Conservation (phyloP, 2,113 vertebrate species). For the Gadus macrocephalus region DNA sequence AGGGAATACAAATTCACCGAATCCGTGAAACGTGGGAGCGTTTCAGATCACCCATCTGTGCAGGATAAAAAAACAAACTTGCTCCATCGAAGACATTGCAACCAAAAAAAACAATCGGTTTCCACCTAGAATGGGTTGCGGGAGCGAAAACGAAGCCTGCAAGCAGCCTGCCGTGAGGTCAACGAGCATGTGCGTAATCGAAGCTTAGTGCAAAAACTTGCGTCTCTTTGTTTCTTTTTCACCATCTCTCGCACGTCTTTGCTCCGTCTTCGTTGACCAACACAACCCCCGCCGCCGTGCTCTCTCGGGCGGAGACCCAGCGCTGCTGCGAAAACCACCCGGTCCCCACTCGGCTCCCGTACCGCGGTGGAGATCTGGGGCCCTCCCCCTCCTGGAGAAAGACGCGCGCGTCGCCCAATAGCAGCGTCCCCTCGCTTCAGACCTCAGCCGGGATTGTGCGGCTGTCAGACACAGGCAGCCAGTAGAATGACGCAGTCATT, state of each 20-base stretch:
- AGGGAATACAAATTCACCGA: slow-evolving; percentile 27
- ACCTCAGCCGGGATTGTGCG: slow-evolving; percentile 43
- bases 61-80: slow-evolving; percentile 61
- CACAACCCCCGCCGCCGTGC: slow-evolving; percentile 68
- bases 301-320: slow-evolving; percentile 73
- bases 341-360: slow-evolving; percentile 72
- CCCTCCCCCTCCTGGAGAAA: slow-evolving; percentile 36
- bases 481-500: slow-evolving; percentile 45
- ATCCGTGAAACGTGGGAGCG: slow-evolving; percentile 11
- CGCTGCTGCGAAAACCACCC: slow-evolving; percentile 61
- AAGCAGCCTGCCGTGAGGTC: neutral
- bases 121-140: slow-evolving; percentile 13
- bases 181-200: neutral
- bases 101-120: slow-evolving; percentile 34
- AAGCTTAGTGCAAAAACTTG: slow-evolving; percentile 23
- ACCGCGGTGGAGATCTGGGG: slow-evolving; percentile 31
- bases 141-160: slow-evolving; percentile 11
- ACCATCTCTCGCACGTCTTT: slow-evolving; percentile 49
- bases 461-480: slow-evolving; percentile 30
- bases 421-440: slow-evolving; percentile 8
- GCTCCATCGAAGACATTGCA: slow-evolving; percentile 56
- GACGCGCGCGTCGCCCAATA: slow-evolving; percentile 58
- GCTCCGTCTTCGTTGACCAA: slow-evolving; percentile 50
- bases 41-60: slow-evolving; percentile 24
- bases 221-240: slow-evolving; percentile 47